These are phyloP conservation scores for Scelioninae gen. 2 DNA, from an alignment of 2,888 invertebrate genomes.

Conservation along the genomic window DNA sequence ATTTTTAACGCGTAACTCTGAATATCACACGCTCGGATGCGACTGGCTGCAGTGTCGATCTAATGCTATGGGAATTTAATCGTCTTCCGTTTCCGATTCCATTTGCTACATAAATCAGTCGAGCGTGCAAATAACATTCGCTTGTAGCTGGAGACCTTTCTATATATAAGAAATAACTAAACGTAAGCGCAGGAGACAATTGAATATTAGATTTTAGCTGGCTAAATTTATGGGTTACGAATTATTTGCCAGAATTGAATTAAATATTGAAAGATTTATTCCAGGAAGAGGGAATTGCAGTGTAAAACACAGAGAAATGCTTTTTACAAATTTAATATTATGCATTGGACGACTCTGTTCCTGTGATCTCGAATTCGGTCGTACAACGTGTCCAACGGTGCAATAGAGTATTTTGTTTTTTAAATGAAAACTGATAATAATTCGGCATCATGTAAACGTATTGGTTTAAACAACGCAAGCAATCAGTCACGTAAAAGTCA, in stretches of 20 bases:
- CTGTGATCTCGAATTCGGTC: no score
- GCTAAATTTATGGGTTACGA: slow-evolving; percentile 22
- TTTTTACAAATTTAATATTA: no score
- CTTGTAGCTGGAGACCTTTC: slow-evolving; percentile 9
- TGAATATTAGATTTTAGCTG: slow-evolving; percentile 34
- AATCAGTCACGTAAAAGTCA: no score
- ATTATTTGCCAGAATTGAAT: slow-evolving; percentile 15
- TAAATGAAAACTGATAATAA: no score
- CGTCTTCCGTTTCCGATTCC: slow-evolving; percentile 49
- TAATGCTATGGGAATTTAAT: slow-evolving; percentile 51
- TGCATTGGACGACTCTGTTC: no score
- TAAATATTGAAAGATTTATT: slow-evolving; percentile 15
- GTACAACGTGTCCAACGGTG: no score
- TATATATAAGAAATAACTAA: slow-evolving; percentile 43
- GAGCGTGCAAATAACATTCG: slow-evolving; percentile 46
- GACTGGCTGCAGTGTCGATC: slow-evolving; percentile 33
- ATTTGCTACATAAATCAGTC: slow-evolving; percentile 55
- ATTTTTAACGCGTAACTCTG: slow-evolving; percentile 33
- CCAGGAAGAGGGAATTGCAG: not conserved
- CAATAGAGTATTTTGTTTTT: no score
- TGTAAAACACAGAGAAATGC: no score
- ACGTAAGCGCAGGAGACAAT: slow-evolving; percentile 31
- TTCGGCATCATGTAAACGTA: no score
- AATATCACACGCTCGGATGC: slow-evolving; percentile 32
- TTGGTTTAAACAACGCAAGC: no score